Evolutionary conservation across 2,113 vertebrate genomes (phyloP).

Genomic region (Scopus umbretta): DNA sequence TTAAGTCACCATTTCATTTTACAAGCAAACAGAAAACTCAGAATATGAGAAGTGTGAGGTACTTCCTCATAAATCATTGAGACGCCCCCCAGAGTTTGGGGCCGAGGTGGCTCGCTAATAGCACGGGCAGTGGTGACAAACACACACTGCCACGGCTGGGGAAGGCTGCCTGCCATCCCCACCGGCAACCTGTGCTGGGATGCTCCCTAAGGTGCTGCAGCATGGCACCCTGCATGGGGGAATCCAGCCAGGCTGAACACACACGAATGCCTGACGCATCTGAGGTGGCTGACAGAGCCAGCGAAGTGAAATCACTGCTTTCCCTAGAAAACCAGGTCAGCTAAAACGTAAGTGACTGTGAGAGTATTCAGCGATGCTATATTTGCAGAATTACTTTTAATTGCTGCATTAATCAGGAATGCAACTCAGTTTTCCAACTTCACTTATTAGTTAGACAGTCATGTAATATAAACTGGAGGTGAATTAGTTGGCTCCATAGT

Average conservation of each 20-base stretch:
- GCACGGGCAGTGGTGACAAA: rapidly evolving
- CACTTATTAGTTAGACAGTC: not conserved
- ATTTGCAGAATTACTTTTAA: not conserved
- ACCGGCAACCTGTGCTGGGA: rapidly evolving
- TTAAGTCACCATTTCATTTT: not conserved
- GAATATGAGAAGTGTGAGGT: not conserved
- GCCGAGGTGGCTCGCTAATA: too few relatives aligned
- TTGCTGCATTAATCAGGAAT: not conserved
- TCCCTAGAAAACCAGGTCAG: not conserved
- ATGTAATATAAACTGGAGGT: not conserved
- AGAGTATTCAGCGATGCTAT: not conserved
- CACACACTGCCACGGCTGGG: not conserved
- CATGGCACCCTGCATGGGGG: too few relatives aligned
- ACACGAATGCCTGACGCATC: rapidly evolving
- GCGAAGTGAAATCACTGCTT: not conserved
- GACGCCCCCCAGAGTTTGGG: not conserved
- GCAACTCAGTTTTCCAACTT: not conserved
- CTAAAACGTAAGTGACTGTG: not conserved
- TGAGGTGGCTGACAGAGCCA: not conserved
- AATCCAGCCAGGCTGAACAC: not conserved
- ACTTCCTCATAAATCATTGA: rapidly evolving
- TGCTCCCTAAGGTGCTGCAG: not conserved
- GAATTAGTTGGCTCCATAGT: not conserved
- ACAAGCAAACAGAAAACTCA: not conserved
- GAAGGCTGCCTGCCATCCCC: not conserved